Base-by-base conservation (phyloP, 2,888 invertebrate species). In the Acronicta aceris region DNA sequence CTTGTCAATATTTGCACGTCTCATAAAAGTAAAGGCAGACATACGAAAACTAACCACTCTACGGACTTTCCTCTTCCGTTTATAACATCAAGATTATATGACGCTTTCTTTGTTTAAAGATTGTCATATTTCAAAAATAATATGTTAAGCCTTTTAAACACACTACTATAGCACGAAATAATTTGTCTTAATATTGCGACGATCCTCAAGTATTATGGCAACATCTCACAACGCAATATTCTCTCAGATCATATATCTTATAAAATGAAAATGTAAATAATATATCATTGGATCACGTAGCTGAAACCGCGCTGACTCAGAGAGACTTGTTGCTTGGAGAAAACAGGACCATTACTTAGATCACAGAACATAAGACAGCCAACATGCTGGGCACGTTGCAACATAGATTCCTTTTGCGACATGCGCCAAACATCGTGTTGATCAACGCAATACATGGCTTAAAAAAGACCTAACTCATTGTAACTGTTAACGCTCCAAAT, bases 1-100 rank as follows among this genome's bases (percentile, higher is more conserved):
- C 16, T 55, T 64, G 84, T 82, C 84, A 89, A 89, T 85, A 88
- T 89, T 89, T 84, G 81, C 80, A 74, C 64, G 57, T 63, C 55
- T 83, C 78, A 76, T 81, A 75, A 78, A 70, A 76, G 65, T 76
- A 72, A 76, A 82, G 72, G 78, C 64, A 67, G 60, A 57, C 64
- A 67, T 59, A 57, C 67, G 63, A 55, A 38, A 61, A 57, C 33
- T 57, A 58, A 10, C 17, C 13, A 50, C 25, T 59, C 36, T 15
- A n/a, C 9, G 33, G 42, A 74, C 56, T 70, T 71, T 62, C 62
- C 51, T 59, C 47, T 59, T 52, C 36, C 33, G 40, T 50, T 56
- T 15, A 41, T 16, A 54, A 43, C 33, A 59, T 17, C n/a, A 42
- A 47, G 48, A 65, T 72, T 76, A 74, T 67, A 48, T 72, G 68